Percentiles rank a stretch among this genome's conserved stretches.
These are phyloP conservation scores for Doris montereyensis DNA, from an alignment of 2,888 invertebrate genomes.

Conservation along the genomic window DNA sequence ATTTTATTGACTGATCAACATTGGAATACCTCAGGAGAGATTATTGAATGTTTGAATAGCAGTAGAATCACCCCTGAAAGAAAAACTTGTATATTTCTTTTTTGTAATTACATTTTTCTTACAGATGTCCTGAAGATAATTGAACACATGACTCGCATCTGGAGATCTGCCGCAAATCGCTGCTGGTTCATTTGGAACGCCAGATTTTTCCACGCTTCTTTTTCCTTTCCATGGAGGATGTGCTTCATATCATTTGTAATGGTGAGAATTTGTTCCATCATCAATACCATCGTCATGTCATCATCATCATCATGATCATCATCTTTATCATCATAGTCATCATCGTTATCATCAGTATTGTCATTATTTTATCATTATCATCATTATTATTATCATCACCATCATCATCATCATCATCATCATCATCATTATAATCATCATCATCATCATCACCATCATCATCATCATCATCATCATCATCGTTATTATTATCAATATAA, in stretches of 20 bases:
- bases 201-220: slow-evolving; percentile 71
- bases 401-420: neutral
- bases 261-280: slow-evolving; percentile 58
- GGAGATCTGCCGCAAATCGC: slow-evolving; percentile 64
- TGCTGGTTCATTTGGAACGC: slow-evolving; percentile 66
- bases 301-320: neutral
- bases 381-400: neutral
- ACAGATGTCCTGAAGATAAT: slow-evolving; percentile 69
- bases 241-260: slow-evolving; percentile 70
- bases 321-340: neutral
- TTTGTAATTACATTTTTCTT: neutral
- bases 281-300: neutral
- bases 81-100: too few relatives aligned
- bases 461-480: neutral
- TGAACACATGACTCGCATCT: slow-evolving; percentile 66
- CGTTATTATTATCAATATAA: neutral
- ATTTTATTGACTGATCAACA: too few relatives aligned
- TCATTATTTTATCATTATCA: neutral
- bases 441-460: neutral
- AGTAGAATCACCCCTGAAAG: too few relatives aligned
- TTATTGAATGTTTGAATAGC: too few relatives aligned
- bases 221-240: slow-evolving; percentile 71
- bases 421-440: neutral
- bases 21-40: too few relatives aligned
- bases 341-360: neutral